Conservation (phyloP, 2,113 vertebrate species). For the Pitta sordida region DNA sequence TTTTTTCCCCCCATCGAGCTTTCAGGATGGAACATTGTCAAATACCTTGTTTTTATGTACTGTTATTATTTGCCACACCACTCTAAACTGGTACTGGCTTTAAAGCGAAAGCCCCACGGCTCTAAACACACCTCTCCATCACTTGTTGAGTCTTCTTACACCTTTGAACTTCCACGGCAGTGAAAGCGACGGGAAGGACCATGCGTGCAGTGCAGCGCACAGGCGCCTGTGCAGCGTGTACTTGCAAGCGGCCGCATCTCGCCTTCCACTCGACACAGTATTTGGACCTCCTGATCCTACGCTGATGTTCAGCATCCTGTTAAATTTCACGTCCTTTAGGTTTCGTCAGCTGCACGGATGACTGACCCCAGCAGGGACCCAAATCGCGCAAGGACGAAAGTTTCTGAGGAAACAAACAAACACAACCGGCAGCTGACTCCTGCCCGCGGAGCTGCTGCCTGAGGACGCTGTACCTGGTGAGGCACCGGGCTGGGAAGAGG, state of each 20-base stretch:
- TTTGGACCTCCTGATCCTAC: background rate
- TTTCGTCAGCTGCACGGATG: background rate
- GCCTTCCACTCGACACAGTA: background rate
- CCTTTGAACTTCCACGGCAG: background rate
- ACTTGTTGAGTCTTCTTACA: background rate
- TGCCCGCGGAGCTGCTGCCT: background rate
- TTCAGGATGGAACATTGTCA: background rate
- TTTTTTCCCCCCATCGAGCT: background rate
- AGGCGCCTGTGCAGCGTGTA: background rate
- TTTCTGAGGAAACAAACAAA: background rate
- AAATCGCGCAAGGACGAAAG: background rate
- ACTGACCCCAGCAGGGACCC: background rate
- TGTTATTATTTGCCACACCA: background rate
- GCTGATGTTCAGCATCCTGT: background rate
- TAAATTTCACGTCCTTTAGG: background rate
- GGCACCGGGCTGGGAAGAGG: background rate
- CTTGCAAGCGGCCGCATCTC: background rate
- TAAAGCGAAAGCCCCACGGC: background rate
- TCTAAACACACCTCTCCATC: background rate
- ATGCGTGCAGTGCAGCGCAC: accelerated
- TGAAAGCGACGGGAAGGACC: background rate
- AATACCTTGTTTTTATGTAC: background rate
- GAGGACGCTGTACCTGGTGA: background rate
- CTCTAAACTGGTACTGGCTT: background rate
- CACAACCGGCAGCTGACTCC: background rate